Base-by-base conservation (phyloP, 1,140 invertebrate species). In the Aphaenogaster rudis region DNA sequence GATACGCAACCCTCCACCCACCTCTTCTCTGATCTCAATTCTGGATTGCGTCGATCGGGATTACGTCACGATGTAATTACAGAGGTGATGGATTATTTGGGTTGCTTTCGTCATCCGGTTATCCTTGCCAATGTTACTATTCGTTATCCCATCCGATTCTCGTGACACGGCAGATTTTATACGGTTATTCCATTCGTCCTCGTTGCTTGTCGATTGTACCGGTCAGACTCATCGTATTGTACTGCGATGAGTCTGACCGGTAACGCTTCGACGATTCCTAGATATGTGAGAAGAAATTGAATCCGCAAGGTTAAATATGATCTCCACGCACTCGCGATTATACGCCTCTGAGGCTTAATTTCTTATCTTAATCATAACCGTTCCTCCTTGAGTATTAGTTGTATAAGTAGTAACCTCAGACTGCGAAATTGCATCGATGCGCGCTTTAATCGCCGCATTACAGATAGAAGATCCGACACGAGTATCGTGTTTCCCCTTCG, bases 281-380 rank as follows among this genome's bases (percentile, higher is more conserved):
- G 39, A 77, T 45, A 66, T 74, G 48, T 67, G 76, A 90, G 77
- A 90, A 72, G 57, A 72, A 89, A 86, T 67, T 87, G 33, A 57
- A 81, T 63, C 45, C 33, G 17, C 77, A 88, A 89, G 88, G 87
- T 69, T 74, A 64, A 66, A 79, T 15, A n/a, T 15, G 13, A 61
- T 11, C 45, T 54, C 48, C 9, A 13, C n/a, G 8, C 9, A 21
- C 57, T 52, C 21, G 45, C 11, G 1, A 52, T 85, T 64, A 54
- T 17, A 21, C 15, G 8, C 17, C 15, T 36, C 17, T 48, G n/a
- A 21, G n/a, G 28, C 48, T 82, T 36, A 61, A 84, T 76, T 50
- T 61, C 69, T 63, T 17, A 59, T 82, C 67, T 72, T 28, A 39
- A 36, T 81, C 50, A 48, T 21, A 36, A 82, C 15, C 7, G n/a